Conservation (phyloP, 2,113 vertebrate species). For the Bujurquina vittata region DNA sequence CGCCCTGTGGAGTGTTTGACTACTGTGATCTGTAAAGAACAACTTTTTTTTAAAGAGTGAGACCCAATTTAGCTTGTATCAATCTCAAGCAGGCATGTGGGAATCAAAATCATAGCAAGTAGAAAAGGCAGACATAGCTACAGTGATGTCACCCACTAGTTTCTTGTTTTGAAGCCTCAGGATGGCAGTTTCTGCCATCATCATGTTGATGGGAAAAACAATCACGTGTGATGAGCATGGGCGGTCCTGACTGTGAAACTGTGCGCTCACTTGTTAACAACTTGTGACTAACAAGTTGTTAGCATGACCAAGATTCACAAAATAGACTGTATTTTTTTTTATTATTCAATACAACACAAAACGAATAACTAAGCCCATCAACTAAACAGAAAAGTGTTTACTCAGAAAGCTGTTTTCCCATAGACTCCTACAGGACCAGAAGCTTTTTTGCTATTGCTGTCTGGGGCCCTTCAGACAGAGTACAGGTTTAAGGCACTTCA, state of each 20-base stretch:
- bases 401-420: not conserved
- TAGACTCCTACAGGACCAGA: not conserved
- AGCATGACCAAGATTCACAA: not conserved
- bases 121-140: not conserved
- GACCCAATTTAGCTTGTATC: too few relatives aligned
- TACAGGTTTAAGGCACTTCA: not conserved
- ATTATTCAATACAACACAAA: not conserved
- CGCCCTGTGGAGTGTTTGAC: not conserved
- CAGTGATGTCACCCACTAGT: not conserved
- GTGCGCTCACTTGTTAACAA: rapidly evolving
- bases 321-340: not conserved
- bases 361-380: not conserved
- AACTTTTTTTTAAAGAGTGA: too few relatives aligned
- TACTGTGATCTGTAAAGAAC: not conserved
- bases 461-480: not conserved
- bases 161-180: not conserved
- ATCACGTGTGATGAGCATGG: not conserved
- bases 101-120: too few relatives aligned
- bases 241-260: not conserved
- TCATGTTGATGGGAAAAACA: not conserved
- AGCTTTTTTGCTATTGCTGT: not conserved
- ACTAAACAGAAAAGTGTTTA: not conserved
- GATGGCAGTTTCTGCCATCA: not conserved
- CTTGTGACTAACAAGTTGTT: not conserved
- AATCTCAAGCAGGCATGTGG: too few relatives aligned